Evolutionary conservation across 2,113 vertebrate genomes (phyloP).

Genomic region (Neolamprologus tretocephalus): DNA sequence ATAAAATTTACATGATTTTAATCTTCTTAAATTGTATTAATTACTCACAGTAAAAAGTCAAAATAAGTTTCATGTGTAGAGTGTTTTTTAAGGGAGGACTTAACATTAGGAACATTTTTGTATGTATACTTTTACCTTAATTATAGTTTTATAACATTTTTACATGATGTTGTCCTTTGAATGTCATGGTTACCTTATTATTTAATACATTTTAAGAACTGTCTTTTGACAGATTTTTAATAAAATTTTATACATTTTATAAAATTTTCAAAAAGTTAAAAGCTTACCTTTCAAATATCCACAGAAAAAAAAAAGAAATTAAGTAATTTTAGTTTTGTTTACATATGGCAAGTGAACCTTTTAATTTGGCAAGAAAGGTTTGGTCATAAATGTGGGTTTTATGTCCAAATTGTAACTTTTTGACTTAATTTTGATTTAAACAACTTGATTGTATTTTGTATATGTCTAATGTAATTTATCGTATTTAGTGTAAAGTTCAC

Average conservation of each 20-base stretch:
- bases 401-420: neutral
- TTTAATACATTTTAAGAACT: neutral
- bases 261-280: neutral
- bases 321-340: neutral
- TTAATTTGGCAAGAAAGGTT: neutral
- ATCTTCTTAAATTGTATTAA: neutral
- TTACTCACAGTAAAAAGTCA: neutral
- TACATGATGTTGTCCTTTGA: neutral
- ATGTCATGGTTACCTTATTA: neutral
- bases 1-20: neutral
- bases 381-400: neutral
- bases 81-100: rapidly evolving
- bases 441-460: neutral
- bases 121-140: neutral
- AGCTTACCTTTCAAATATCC: neutral
- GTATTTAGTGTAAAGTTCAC: neutral
- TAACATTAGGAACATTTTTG: neutral
- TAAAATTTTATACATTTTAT: rapidly evolving
- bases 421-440: neutral
- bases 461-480: neutral
- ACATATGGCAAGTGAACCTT: neutral
- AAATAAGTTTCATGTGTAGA: neutral
- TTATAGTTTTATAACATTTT: neutral
- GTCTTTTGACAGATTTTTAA: neutral
- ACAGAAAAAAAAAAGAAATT: neutral